A percentile compares a stretch with the other conserved stretches of the same genome.
These are phyloP conservation scores for Hippopotamyrus pictus DNA, from an alignment of 2,797 vertebrate genomes.

Conservation along the genomic window DNA sequence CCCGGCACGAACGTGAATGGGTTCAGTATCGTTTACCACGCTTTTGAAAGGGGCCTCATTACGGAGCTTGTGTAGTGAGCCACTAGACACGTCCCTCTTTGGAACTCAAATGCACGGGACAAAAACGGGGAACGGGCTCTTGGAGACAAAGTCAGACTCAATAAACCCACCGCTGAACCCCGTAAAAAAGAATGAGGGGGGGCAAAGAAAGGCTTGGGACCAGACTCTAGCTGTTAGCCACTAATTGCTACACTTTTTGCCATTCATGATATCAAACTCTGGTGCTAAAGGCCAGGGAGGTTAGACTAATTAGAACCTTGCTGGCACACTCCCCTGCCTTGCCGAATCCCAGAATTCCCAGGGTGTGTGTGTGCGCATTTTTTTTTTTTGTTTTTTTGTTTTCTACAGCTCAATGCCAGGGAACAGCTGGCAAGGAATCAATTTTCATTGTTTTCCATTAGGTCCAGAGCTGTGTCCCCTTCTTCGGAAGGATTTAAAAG, in stretches of 20 bases:
- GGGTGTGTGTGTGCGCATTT: constrained; percentile 31
- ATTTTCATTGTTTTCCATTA: constrained; percentile 47
- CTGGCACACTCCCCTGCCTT: constrained; percentile 48
- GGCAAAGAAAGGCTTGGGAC: constrained; percentile 33
- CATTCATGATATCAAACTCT: constrained; percentile 60
- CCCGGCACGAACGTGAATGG: constrained; percentile 30
- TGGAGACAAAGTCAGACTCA: constrained; percentile 59
- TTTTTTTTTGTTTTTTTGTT: constrained; percentile 15
- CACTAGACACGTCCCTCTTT: constrained; percentile 7
- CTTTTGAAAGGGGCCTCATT: constrained; percentile 32
- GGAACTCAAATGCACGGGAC: background rate
- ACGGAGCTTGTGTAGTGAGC: constrained; percentile 38
- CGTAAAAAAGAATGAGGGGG: constrained; percentile 32
- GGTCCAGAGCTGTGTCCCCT: constrained; percentile 38
- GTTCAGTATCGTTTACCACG: constrained; percentile 37
- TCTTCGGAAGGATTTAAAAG: constrained; percentile 49
- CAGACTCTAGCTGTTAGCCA: constrained; percentile 51
- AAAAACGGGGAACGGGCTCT: constrained; percentile 37
- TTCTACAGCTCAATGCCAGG: constrained; percentile 35
- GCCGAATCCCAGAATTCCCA: constrained; percentile 47
- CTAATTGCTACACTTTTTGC: constrained; percentile 62
- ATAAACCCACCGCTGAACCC: constrained; percentile 66
- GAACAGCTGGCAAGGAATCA: constrained; percentile 46
- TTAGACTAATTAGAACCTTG: constrained; percentile 54
- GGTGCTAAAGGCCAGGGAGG: constrained; percentile 48